A percentile compares a stretch with the other conserved stretches of the same genome.
Conservation (phyloP, 2,797 vertebrate genomes). For the Sebastes taczanowskii region DNA sequence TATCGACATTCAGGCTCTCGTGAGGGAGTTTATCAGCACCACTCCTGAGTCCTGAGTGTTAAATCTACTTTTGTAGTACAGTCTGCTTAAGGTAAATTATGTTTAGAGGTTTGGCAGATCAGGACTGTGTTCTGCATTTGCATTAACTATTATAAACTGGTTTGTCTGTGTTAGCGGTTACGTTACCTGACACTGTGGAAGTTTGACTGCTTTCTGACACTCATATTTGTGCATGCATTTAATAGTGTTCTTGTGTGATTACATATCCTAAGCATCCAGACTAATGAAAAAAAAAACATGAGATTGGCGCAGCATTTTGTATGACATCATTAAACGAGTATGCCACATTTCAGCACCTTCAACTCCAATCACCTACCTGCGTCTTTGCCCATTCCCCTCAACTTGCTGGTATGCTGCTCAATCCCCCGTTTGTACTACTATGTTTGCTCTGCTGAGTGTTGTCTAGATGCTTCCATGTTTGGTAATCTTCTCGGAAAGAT, state of each 20-base stretch:
- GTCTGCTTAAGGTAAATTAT: neutral
- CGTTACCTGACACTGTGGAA: neutral
- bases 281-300: no score
- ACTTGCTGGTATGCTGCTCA: no score
- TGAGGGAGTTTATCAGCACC: neutral
- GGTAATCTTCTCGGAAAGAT: neutral
- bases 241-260: no score
- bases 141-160: neutral
- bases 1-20: neutral
- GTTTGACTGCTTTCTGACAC: neutral
- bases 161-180: neutral
- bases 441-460: neutral
- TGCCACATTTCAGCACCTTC: neutral
- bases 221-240: no score
- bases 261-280: neutral
- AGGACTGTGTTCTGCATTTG: neutral
- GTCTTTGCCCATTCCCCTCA: no score
- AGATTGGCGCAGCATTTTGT: no score
- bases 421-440: no score
- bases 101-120: neutral
- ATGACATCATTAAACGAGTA: neutral
- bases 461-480: neutral
- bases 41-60: neutral
- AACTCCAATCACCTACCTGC: neutral
- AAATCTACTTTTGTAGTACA: neutral